Percentiles rank a stretch among this genome's conserved stretches.
Evolutionary conservation across 1,140 invertebrate species (phyloP).

Genomic region (Papilio polytes): DNA sequence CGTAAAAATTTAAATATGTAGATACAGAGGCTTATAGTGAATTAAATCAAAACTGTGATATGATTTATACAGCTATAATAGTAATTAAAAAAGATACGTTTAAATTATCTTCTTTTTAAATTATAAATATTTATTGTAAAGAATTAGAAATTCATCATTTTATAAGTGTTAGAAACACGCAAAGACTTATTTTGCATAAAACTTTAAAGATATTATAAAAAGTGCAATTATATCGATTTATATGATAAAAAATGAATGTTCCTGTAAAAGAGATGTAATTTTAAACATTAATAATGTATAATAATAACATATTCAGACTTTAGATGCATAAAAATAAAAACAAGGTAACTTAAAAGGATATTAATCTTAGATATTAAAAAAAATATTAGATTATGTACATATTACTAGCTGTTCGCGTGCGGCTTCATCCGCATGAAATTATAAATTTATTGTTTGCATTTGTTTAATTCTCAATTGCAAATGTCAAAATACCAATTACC

Average conservation of each 20-base stretch:
- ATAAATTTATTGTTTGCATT: no score
- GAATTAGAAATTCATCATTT: background rate
- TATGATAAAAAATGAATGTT: background rate
- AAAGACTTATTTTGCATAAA: background rate
- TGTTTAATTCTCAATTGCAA: no score
- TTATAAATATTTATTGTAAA: slow-evolving; percentile 3
- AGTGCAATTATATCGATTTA: background rate
- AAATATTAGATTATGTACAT: no score
- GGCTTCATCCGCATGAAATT: no score
- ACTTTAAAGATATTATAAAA: background rate
- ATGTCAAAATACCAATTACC: no score
- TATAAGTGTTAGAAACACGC: background rate
- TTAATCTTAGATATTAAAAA: background rate
- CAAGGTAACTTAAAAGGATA: background rate
- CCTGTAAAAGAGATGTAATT: background rate
- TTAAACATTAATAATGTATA: background rate
- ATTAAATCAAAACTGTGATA: background rate
- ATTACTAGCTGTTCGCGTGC: no score
- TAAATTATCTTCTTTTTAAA: background rate
- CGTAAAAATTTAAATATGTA: slow-evolving; percentile 16
- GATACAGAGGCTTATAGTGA: background rate
- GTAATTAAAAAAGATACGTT: background rate
- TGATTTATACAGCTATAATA: background rate
- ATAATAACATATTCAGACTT: background rate
- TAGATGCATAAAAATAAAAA: background rate